These are phyloP conservation scores for Zonitis immaculata DNA, from an alignment of 2,888 invertebrate genomes.

Conservation along the genomic window DNA sequence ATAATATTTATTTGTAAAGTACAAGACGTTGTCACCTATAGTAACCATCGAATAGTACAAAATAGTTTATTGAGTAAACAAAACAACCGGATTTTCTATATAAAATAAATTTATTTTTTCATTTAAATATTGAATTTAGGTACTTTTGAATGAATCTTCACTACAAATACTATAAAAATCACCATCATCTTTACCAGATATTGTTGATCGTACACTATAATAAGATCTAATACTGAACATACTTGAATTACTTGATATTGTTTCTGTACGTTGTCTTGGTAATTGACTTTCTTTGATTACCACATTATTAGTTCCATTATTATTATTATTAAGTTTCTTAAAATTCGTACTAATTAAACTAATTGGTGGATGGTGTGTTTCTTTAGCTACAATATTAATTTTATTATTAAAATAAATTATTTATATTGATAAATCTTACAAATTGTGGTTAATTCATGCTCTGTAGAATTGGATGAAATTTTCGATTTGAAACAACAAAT, in stretches of 20 bases:
- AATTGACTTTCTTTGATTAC: background rate
- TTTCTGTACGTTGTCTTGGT: constrained; percentile 2
- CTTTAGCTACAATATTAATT: background rate
- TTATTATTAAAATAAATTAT: no score
- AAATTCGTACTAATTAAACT: background rate
- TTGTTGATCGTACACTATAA: constrained; percentile 8
- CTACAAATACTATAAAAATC: constrained; percentile 18
- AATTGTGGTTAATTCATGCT: background rate
- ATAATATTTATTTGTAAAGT: background rate
- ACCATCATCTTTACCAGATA: constrained; percentile 7
- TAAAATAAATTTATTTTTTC: no score
- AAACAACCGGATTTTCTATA: no score
- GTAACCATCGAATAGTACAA: background rate
- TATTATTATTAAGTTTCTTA: background rate
- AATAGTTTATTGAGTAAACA: no score
- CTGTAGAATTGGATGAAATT: no score
- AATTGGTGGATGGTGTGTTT: background rate
- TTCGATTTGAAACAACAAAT: background rate
- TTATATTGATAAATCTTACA: no score
- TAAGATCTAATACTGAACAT: constrained; percentile 9
- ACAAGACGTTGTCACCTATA: background rate
- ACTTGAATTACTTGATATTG: background rate
- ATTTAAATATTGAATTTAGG: constrained; percentile 3
- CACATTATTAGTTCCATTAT: background rate
- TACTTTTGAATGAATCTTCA: constrained; percentile 12